Base-by-base conservation (phyloP, 1,140 invertebrate species). In the Agraylea sexmaculata region DNA sequence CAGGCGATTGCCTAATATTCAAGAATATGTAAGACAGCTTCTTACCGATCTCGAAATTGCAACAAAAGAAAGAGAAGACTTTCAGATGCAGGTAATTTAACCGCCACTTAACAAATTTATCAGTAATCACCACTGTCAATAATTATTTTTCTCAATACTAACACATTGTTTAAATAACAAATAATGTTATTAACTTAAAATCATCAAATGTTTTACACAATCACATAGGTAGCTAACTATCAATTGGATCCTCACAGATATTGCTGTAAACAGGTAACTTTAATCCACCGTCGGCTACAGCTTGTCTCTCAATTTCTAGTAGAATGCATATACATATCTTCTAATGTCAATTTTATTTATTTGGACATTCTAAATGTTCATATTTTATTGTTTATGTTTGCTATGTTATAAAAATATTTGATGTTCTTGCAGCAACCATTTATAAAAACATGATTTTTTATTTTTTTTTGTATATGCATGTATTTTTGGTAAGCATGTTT, bases 61-160 rank as follows among this genome's bases (percentile, higher is more conserved):
- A 19, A 74, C 73, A 41, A 66, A 64, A 25, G 79, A 83, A 40
- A 69, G 70, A 34, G 74, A 80, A 51, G 83, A 87, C 59, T 57
- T 83, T 22, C 66, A 74, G 42, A 71, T 75, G 34, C 81, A 85
- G 75, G 81, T 84, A 59, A 58, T 41, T 36, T 25, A 25, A 25
- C 6, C n/a, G 6, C n/a, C 23, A 25, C 23, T 25, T 6, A 25
- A n/a, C 23, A 7, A 25, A 25, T 25, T 25, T 7, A 25, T 7
- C 6, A 25, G n/a, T 7, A 7, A n/a, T 25, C n/a, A 7, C 6
- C n/a, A 7, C n/a, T 25, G 23, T 7, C n/a, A n/a, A n/a, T 25
- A n/a, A 7, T 25, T 7, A 7, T 7, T n/a, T 25, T n/a, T 7
- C n/a, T 7, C 6, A 25, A n/a, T 25, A 25, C n/a, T 25, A 25